These are phyloP conservation scores for Mohoua ochrocephala DNA, from an alignment of 2,113 vertebrate species.

Conservation along the genomic window DNA sequence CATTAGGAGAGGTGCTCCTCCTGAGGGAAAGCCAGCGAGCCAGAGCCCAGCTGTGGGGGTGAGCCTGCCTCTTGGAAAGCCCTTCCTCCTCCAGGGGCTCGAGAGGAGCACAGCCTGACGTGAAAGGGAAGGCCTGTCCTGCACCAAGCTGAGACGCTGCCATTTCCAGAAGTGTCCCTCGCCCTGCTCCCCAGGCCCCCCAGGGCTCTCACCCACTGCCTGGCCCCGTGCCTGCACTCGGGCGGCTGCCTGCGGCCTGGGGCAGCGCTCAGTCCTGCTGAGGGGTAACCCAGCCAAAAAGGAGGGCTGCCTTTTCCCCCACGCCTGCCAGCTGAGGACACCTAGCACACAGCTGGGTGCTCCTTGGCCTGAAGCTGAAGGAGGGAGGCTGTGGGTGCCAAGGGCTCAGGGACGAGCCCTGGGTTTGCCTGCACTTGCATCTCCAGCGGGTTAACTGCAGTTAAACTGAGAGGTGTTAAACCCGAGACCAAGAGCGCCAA, in stretches of 20 bases:
- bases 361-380: not conserved
- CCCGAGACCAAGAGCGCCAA: not conserved
- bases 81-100: not conserved
- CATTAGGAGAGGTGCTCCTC: not conserved
- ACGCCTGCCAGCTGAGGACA: not conserved
- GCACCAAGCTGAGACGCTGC: not conserved
- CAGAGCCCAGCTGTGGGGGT: not conserved
- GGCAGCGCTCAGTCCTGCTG: not conserved
- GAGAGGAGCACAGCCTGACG: not conserved
- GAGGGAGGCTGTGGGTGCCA: not conserved
- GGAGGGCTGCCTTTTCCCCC: not conserved
- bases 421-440: too few relatives aligned
- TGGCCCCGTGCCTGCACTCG: rapidly evolving
- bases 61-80: not conserved
- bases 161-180: not conserved
- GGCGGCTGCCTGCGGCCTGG: not conserved
- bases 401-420: not conserved
- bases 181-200: not conserved
- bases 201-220: rapidly evolving
- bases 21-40: not conserved
- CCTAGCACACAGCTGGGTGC: not conserved
- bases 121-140: not conserved
- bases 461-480: not conserved
- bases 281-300: not conserved
- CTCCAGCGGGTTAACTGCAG: not conserved